These are phyloP conservation scores for Amblyopsis rosae DNA, from an alignment of 2,113 vertebrate species.

Conservation along the genomic window DNA sequence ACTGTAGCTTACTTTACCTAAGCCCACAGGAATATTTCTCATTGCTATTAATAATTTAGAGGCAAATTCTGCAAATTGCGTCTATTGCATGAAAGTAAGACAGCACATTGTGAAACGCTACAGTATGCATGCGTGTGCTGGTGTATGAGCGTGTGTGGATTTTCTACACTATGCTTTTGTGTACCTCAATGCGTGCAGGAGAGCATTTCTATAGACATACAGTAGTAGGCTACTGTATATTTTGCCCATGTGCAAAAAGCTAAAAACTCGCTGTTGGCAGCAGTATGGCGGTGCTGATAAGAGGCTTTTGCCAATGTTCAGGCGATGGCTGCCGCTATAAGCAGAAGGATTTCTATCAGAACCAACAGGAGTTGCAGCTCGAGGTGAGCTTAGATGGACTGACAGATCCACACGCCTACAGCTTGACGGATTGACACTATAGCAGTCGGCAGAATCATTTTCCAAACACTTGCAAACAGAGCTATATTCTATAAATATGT, in stretches of 20 bases:
- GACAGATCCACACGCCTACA: constrained; percentile 63
- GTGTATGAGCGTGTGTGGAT: not conserved
- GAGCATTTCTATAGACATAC: constrained; percentile 46
- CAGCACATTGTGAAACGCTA: not conserved
- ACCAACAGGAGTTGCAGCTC: constrained; percentile 65
- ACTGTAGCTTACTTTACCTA: constrained; percentile 14
- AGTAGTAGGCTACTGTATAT: constrained; percentile 22
- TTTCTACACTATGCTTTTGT: constrained; percentile 3
- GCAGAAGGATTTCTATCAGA: constrained; percentile 71
- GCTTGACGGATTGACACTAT: constrained; percentile 38
- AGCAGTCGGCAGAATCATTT: constrained; percentile 6
- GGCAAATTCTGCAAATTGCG: not conserved
- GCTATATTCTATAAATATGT: not conserved
- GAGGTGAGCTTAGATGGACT: constrained; percentile 57
- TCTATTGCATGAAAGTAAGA: constrained; percentile 10
- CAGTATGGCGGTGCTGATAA: constrained; percentile 75
- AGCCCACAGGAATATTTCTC: constrained; percentile 20
- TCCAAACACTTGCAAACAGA: not conserved
- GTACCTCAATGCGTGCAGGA: constrained; percentile 24
- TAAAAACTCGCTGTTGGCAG: constrained; percentile 62
- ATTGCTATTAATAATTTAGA: constrained; percentile 19
- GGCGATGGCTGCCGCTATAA: constrained; percentile 71
- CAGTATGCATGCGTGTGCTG: constrained; percentile 1
- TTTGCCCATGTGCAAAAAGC: constrained; percentile 50
- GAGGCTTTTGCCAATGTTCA: constrained; percentile 60